Evolutionary conservation across 2,797 vertebrate species (phyloP).

Genomic region (Sibirionetta formosa): DNA sequence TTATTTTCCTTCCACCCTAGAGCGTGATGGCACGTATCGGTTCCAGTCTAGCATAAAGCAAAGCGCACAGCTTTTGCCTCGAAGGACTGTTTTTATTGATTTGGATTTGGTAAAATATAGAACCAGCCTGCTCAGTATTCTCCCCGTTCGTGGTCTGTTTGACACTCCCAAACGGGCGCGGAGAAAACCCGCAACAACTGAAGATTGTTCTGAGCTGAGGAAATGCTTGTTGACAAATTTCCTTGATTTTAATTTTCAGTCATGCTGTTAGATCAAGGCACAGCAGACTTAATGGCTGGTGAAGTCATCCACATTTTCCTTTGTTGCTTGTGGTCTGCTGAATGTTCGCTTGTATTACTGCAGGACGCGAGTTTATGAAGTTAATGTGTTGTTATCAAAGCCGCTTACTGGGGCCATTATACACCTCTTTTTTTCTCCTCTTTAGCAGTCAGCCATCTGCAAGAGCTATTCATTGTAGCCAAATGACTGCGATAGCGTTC

Average conservation of each 20-base stretch:
- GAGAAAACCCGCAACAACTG: slow-evolving; percentile 31
- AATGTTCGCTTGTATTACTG: slow-evolving; percentile 50
- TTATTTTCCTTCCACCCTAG: background rate
- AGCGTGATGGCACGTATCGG: background rate
- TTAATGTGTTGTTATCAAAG: slow-evolving; percentile 50
- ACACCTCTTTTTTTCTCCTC: slow-evolving; percentile 9
- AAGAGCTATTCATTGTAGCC: slow-evolving; percentile 44
- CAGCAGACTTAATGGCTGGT: slow-evolving; percentile 45
- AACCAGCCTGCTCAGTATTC: accelerated
- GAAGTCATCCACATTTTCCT: slow-evolving; percentile 47
- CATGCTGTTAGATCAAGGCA: slow-evolving; percentile 36
- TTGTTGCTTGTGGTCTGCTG: slow-evolving; percentile 57
- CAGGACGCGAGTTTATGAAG: slow-evolving; percentile 57
- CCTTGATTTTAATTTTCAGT: slow-evolving; percentile 50
- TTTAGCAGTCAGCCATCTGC: slow-evolving; percentile 47
- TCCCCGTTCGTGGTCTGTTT: background rate
- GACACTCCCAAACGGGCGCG: background rate
- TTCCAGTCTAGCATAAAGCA: background rate
- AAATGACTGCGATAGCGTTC: background rate
- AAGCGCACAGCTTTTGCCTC: background rate
- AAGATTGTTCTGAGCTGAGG: slow-evolving; percentile 53
- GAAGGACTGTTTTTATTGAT: background rate
- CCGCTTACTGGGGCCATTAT: slow-evolving; percentile 38
- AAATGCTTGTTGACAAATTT: slow-evolving; percentile 68
- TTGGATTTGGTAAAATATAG: background rate